Percentiles rank a stretch among this genome's conserved stretches.
Conservation (phyloP, 2,797 vertebrate species). For the Tiaroga cobitis region DNA sequence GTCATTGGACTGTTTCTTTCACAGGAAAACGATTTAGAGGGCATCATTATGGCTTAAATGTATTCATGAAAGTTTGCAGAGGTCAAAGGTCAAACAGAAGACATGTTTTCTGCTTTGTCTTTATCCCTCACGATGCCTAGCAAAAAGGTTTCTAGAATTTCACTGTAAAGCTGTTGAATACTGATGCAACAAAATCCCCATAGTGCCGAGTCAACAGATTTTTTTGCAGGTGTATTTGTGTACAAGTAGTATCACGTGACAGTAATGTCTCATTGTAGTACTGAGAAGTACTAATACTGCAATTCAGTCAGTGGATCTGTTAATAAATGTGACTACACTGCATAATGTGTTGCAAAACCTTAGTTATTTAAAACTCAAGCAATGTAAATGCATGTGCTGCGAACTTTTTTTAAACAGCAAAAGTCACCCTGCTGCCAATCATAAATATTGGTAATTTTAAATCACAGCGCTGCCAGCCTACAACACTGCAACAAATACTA, state of each 20-base stretch:
- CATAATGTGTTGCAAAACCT: not conserved
- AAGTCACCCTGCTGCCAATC: too few species aligned
- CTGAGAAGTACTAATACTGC: not conserved
- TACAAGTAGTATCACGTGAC: not conserved
- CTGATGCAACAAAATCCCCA: not conserved
- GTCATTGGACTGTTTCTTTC: not conserved
- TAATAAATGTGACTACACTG: slow-evolving; percentile 14
- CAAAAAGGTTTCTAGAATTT: slow-evolving; percentile 16
- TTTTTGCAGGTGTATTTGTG: not conserved
- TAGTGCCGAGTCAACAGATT: slow-evolving; percentile 3
- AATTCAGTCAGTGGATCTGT: not conserved
- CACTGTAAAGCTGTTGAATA: not conserved
- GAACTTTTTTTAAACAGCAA: not conserved
- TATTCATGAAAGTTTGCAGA: not conserved
- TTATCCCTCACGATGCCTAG: not conserved
- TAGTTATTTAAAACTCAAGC: slow-evolving; percentile 41
- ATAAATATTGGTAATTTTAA: not conserved
- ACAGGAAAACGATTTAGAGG: not conserved
- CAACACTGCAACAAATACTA: too few species aligned
- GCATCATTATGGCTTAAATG: not conserved
- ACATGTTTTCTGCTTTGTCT: not conserved
- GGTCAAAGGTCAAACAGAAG: slow-evolving; percentile 13
- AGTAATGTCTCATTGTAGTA: not conserved
- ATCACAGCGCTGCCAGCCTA: too few species aligned
- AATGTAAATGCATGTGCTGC: not conserved